phyloP scores from a whole-genome alignment of 1,140 invertebrate species.

The Vollenhovia emeryi region DNA sequence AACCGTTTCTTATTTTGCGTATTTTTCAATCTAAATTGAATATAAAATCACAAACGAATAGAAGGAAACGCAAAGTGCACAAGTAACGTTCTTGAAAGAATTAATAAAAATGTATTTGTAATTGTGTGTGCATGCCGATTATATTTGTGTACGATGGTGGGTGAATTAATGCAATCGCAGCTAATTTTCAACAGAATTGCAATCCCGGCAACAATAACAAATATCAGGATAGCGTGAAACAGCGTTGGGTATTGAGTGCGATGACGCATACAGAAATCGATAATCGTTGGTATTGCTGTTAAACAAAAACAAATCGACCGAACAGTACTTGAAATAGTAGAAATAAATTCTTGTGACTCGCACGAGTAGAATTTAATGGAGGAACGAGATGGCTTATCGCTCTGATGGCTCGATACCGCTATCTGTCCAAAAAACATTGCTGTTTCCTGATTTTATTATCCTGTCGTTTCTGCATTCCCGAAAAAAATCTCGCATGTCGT shows the following conservation, averaged over 20 bases:
- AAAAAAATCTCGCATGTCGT: slow-evolving; percentile 11
- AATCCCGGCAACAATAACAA: slow-evolving; percentile 34
- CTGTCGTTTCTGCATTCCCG: slow-evolving; percentile 20
- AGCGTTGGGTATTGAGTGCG: slow-evolving; percentile 15
- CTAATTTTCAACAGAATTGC: slow-evolving; percentile 30
- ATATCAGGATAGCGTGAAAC: slow-evolving; percentile 36
- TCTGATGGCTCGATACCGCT: slow-evolving; percentile 33
- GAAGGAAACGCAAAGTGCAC: neutral
- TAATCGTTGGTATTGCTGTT: slow-evolving; percentile 47
- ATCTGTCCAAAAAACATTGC: slow-evolving; percentile 53
- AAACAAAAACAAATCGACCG: slow-evolving; percentile 50
- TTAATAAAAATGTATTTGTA: neutral
- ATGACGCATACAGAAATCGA: slow-evolving; percentile 52
- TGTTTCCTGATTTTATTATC: slow-evolving; percentile 50
- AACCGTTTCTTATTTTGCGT: neutral
- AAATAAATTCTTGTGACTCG: slow-evolving; percentile 57
- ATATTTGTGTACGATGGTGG: neutral
- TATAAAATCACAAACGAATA: neutral
- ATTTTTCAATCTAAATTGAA: neutral
- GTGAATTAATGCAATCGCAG: neutral
- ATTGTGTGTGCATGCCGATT: neutral
- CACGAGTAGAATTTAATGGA: slow-evolving; percentile 48
- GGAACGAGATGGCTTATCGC: slow-evolving; percentile 52
- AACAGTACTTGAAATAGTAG: slow-evolving; percentile 43
- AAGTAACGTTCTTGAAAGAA: neutral